Evolutionary conservation across 2,113 vertebrate species (phyloP).

Genomic region (Dolichallabes microphthalmus): DNA sequence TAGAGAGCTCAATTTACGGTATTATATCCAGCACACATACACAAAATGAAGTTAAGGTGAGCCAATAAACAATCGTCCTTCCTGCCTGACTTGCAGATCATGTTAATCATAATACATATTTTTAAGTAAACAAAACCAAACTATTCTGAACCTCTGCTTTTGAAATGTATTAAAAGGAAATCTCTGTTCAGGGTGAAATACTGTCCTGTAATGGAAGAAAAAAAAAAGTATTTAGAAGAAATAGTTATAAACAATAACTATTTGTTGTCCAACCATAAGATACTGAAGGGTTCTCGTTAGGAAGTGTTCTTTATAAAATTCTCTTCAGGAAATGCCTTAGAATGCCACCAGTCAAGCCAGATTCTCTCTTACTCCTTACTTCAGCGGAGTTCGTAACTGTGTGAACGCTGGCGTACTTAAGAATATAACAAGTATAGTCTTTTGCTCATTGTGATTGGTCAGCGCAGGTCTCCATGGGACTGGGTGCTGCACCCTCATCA

Average conservation of each 20-base stretch:
- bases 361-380: neutral
- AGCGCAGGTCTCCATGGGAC: conserved; percentile 74
- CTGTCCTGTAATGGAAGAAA: conserved; percentile 36
- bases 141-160: neutral
- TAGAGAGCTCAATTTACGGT: neutral
- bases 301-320: neutral
- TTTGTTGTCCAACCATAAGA: neutral
- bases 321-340: neutral
- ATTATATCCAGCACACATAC: neutral
- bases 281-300: neutral
- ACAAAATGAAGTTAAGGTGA: neutral
- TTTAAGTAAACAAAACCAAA: neutral
- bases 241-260: neutral
- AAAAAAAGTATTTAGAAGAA: conserved; percentile 13
- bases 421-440: no score
- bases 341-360: neutral
- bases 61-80: neutral
- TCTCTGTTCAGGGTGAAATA: conserved; percentile 8
- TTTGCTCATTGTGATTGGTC: conserved; percentile 73
- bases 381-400: neutral
- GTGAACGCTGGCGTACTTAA: neutral
- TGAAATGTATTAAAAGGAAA: neutral
- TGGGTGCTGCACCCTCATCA: conserved; percentile 83
- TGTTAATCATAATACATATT: neutral
- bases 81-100: neutral